Base-by-base conservation (phyloP, 2,888 invertebrate species). In the Buathra laborator region DNA sequence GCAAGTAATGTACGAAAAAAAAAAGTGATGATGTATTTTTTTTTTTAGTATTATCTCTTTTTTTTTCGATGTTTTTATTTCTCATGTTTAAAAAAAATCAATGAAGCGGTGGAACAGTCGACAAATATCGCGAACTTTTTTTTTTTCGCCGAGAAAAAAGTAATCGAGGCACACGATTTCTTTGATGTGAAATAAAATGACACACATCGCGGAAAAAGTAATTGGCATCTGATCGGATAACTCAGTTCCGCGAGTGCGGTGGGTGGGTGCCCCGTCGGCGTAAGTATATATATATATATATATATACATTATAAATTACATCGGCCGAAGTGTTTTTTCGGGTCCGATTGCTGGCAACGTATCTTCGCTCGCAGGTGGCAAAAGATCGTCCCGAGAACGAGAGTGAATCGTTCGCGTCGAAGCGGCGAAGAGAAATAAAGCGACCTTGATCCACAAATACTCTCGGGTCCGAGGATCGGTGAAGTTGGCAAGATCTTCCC, bases 401-500 rank as follows among this genome's bases (percentile, higher is more conserved):
- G 70, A 71, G 76, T 72, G 81, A 87, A 84, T 84, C 84, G 83
- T 87, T 48, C 77, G 71, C 56, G 62, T 70, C 64, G 24, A 67
- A 72, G 70, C 32, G 56, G 44, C 70, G 29, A 77, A 37, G 83
- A 79, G 70, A 68, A 78, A 51, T 67, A 74, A 71, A 80, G 46
- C 86, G 84, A 74, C 88, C 88, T 88, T 89, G 87, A 88, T 89
- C 83, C 84, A 72, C 74, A 86, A 89, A 88, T 88, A 86, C 85
- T 84, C 32, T 3, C 80, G 16, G 59, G 62, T 74, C 46, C 64
- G 64, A 71, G 66, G 44, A 48, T 29, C 78, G 72, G 16, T 24
- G 9, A 74, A 56, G 68, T 37, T 56, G 68, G 48, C 59, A 48
- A 53, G 51, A 32, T 71, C 56, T 5, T 74, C 72, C 67, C 67